phyloP scores from a whole-genome alignment of 1,140 invertebrate species.

The Metopolophium dirhodum region DNA sequence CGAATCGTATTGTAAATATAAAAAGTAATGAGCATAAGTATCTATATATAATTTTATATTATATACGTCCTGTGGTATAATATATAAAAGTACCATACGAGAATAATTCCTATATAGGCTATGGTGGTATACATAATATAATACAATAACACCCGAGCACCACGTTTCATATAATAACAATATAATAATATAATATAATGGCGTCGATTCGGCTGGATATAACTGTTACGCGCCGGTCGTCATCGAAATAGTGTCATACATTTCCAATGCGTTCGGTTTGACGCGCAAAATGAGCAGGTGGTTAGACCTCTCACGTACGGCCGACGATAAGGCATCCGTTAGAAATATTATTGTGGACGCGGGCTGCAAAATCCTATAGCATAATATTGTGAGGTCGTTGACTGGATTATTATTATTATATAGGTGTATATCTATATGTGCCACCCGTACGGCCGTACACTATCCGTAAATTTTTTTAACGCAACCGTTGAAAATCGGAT shows the following conservation, averaged over 20 bases:
- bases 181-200: not conserved
- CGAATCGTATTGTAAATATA: not conserved
- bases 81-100: not conserved
- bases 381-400: constrained; percentile 45
- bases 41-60: not conserved
- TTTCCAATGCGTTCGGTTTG: not conserved
- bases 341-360: constrained; percentile 37
- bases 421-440: not conserved
- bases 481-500: not conserved
- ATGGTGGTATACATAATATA: not conserved
- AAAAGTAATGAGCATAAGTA: not conserved
- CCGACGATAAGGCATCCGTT: constrained; percentile 33
- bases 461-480: constrained; percentile 1
- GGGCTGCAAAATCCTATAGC: not conserved
- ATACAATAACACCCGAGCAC: not conserved
- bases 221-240: constrained; percentile 2
- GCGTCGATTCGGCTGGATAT: not conserved
- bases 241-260: constrained; percentile 22
- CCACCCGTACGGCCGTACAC: not conserved
- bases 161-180: not conserved
- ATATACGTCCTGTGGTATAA: not conserved
- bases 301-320: constrained; percentile 35
- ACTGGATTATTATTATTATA: constrained; percentile 45
- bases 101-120: not conserved
- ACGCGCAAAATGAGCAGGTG: constrained; percentile 14